These are phyloP conservation scores for Danio kyathit DNA, from an alignment of 2,797 vertebrate genomes.

Conservation along the genomic window DNA sequence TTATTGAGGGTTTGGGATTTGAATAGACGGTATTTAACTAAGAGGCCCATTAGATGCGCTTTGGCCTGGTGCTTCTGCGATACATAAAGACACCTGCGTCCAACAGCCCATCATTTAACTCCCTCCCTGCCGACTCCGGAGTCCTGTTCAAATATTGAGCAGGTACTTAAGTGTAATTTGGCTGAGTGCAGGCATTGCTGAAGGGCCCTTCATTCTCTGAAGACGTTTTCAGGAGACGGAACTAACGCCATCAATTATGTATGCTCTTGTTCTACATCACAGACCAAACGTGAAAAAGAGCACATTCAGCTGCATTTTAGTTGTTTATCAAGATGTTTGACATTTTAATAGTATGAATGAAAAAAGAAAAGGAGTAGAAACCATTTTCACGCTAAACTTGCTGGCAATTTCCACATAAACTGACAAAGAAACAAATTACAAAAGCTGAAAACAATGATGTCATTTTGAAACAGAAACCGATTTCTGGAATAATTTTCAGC, in stretches of 20 bases:
- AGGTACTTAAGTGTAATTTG: constrained; percentile 87
- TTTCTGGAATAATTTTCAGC: too few species aligned
- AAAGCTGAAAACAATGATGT: too few species aligned
- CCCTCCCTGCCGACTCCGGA: constrained; percentile 55
- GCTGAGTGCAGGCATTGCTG: constrained; percentile 84
- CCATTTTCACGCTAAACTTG: too few species aligned
- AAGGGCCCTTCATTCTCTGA: constrained; percentile 82
- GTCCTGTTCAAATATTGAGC: constrained; percentile 86
- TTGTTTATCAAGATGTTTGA: constrained; percentile 3
- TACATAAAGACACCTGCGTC: constrained; percentile 57
- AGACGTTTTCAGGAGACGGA: constrained; percentile 82
- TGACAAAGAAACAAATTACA: too few species aligned
- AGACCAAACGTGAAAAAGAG: constrained; percentile 58
- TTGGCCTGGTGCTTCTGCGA: constrained; percentile 50
- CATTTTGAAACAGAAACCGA: too few species aligned
- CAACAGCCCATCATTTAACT: constrained; percentile 71
- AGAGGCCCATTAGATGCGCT: constrained; percentile 57
- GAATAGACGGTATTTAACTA: constrained; percentile 58
- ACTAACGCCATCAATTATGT: constrained; percentile 81
- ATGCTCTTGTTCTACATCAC: constrained; percentile 78
- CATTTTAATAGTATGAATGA: not conserved
- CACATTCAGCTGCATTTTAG: constrained; percentile 63
- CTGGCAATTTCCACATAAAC: too few species aligned
- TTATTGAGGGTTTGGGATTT: constrained; percentile 44
- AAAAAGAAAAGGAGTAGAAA: too few species aligned